Conservation (phyloP, 2,113 vertebrate species). For the Tyrannus savana region DNA sequence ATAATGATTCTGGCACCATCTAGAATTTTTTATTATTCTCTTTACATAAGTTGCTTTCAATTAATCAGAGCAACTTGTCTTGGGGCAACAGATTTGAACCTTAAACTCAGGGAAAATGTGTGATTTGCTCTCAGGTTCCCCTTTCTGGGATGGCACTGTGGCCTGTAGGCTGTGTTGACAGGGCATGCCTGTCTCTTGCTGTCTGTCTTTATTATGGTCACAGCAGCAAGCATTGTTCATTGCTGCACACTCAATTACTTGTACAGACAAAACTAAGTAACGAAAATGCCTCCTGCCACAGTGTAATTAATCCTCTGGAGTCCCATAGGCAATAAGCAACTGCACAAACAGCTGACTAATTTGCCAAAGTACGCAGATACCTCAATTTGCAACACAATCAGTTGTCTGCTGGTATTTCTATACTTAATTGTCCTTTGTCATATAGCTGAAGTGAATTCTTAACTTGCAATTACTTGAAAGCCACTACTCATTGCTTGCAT, state of each 20-base stretch:
- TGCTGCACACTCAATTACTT: conserved; percentile 3
- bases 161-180: not conserved
- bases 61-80: not conserved
- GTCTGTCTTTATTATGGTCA: not conserved
- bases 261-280: conserved; percentile 4
- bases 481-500: not conserved
- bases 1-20: not conserved
- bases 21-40: not conserved
- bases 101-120: not conserved
- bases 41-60: not conserved
- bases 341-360: not conserved
- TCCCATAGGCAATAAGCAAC: not conserved
- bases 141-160: not conserved
- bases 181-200: not conserved
- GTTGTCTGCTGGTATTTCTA: not conserved
- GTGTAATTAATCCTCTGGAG: conserved; percentile 43
- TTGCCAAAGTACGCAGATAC: not conserved
- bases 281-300: not conserved
- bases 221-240: not conserved
- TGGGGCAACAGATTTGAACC: not conserved
- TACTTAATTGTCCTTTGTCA: not conserved
- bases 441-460: not conserved
- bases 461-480: not conserved
- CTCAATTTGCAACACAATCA: not conserved
- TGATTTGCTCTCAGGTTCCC: not conserved